Evolutionary conservation across 2,888 invertebrate genomes (phyloP).

Genomic region (Augochlorella aurata): DNA sequence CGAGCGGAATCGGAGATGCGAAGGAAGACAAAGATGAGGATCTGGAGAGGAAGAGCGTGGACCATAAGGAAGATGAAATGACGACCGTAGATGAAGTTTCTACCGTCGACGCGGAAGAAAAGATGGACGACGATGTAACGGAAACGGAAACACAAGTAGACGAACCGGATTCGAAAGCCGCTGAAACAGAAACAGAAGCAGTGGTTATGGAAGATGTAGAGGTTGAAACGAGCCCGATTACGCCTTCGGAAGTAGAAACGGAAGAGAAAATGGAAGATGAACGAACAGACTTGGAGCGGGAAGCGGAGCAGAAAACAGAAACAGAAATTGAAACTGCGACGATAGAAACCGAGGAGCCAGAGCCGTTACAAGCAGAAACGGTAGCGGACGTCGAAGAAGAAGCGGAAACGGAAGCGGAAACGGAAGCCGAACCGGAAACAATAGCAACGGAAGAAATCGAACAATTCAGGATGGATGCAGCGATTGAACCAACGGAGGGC

Average conservation of each 20-base stretch:
- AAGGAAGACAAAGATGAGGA: constrained; percentile 43
- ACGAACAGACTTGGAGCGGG: background rate
- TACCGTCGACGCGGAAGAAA: constrained; percentile 1
- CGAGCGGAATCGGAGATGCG: constrained; percentile 7
- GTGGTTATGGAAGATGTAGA: constrained; percentile 31
- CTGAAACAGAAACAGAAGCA: constrained; percentile 55
- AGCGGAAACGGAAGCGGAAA: background rate
- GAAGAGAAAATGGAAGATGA: constrained; percentile 13
- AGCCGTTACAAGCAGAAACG: background rate
- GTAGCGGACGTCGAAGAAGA: background rate
- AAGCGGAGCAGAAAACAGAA: constrained; percentile 25
- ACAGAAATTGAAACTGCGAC: background rate
- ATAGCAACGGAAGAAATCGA: background rate
- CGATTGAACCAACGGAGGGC: constrained; percentile 3
- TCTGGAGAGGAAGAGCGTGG: constrained; percentile 26
- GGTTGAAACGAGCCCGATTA: constrained; percentile 36
- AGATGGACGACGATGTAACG: background rate
- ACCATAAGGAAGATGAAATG: background rate
- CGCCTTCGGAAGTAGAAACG: background rate
- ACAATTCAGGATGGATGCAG: background rate
- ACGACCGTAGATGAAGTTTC: background rate
- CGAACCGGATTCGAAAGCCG: constrained; percentile 20
- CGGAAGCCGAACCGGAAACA: background rate
- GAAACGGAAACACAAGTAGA: constrained; percentile 25
- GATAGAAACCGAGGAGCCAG: background rate